These are phyloP conservation scores for Nothobranchius furzeri DNA, from an alignment of 2,113 vertebrate genomes.

Conservation along the genomic window DNA sequence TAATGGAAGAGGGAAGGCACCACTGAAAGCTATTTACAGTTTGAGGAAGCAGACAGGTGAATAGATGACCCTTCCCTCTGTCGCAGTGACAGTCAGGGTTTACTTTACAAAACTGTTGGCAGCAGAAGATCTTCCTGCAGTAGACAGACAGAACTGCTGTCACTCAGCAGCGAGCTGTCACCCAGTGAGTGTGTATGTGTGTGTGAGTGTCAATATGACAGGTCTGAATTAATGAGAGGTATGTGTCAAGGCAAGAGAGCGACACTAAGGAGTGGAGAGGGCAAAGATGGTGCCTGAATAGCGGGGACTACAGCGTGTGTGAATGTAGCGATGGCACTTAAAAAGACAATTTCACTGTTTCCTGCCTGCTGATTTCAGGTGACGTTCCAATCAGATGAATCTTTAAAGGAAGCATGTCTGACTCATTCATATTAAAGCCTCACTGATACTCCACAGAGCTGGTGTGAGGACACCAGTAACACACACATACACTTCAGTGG, in stretches of 20 bases:
- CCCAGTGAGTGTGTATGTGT: slow-evolving; percentile 31
- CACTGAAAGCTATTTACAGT: slow-evolving; percentile 69
- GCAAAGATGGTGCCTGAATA: slow-evolving; percentile 61
- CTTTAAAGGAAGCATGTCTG: slow-evolving; percentile 33
- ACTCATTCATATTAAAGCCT: slow-evolving; percentile 36
- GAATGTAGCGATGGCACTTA: slow-evolving; percentile 35
- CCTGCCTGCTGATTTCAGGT: slow-evolving; percentile 45
- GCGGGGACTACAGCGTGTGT: slow-evolving; percentile 45
- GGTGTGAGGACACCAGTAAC: slow-evolving; percentile 14
- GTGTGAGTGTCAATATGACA: slow-evolving; percentile 55
- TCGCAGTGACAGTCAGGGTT: slow-evolving; percentile 71
- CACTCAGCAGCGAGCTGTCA: slow-evolving; percentile 68
- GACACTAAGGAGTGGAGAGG: slow-evolving; percentile 68
- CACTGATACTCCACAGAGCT: slow-evolving; percentile 3
- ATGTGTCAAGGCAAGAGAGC: slow-evolving; percentile 56
- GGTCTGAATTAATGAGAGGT: slow-evolving; percentile 74
- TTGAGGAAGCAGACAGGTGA: slow-evolving; percentile 68
- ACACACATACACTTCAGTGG: slow-evolving; percentile 11
- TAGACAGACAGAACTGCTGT: slow-evolving; percentile 72
- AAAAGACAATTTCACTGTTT: slow-evolving; percentile 58
- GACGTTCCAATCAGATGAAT: slow-evolving; percentile 44
- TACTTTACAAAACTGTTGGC: slow-evolving; percentile 74
- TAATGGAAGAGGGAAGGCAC: slow-evolving; percentile 68
- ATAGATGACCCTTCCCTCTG: slow-evolving; percentile 70
- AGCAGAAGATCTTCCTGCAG: slow-evolving; percentile 76